Evolutionary conservation across 2,888 invertebrate genomes (phyloP).

Genomic region (Sepiola atlantica): DNA sequence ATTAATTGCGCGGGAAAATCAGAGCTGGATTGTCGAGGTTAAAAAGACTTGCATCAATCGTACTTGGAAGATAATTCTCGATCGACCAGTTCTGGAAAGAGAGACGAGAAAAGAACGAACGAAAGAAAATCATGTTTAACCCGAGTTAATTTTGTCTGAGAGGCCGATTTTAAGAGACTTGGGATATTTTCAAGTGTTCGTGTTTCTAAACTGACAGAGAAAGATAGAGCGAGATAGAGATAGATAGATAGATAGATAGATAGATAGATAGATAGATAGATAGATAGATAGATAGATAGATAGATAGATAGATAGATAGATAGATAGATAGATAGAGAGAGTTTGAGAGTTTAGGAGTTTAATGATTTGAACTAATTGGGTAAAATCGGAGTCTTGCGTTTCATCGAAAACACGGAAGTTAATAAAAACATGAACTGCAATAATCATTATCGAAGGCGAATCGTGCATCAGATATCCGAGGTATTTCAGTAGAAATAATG

Average conservation of each 20-base stretch:
- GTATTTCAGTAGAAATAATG: slow-evolving; percentile 23
- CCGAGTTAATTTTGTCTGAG: background rate
- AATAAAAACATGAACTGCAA: background rate
- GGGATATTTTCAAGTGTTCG: background rate
- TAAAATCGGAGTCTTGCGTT: background rate
- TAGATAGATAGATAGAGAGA: too few species aligned
- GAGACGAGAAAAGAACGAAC: background rate
- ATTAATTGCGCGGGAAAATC: background rate
- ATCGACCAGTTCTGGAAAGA: background rate
- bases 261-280: too few species aligned
- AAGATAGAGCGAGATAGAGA: background rate
- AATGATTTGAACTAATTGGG: background rate
- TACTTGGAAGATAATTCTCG: background rate
- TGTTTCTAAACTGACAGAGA: background rate
- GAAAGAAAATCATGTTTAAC: background rate
- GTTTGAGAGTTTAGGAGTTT: background rate
- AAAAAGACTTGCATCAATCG: background rate
- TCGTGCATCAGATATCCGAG: background rate
- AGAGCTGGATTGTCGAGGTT: background rate
- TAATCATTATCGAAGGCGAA: background rate
- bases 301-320: too few species aligned
- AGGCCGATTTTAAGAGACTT: background rate
- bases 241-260: too few species aligned
- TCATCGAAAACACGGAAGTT: background rate
- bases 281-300: too few species aligned